Conservation (phyloP, 2,888 invertebrate species). For the Tetramorium bicarinatum region DNA sequence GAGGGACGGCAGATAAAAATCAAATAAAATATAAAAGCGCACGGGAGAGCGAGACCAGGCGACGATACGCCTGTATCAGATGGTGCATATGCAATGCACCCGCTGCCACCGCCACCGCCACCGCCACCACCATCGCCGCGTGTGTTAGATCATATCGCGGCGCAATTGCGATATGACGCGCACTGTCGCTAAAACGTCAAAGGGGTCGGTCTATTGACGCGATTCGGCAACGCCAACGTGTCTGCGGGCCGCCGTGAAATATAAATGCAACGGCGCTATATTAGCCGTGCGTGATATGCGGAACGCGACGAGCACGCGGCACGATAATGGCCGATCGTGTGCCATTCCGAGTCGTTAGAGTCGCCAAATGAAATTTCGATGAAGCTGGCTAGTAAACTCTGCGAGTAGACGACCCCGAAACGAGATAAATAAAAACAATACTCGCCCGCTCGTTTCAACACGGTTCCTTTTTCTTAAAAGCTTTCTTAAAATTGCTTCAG, state of each 20-base stretch:
- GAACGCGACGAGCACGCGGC: neutral
- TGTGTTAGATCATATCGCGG: conserved; percentile 66
- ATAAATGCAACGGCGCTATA: conserved; percentile 36
- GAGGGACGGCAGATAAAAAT: conserved; percentile 73
- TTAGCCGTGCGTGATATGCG: neutral
- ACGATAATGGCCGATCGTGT: conserved; percentile 29
- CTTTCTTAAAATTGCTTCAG: neutral
- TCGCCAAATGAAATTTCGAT: conserved; percentile 43
- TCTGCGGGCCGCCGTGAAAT: conserved; percentile 41
- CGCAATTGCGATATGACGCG: conserved; percentile 68
- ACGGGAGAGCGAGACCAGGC: neutral
- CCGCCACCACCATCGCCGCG: neutral
- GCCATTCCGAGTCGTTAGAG: conserved; percentile 39
- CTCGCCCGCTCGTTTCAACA: neutral
- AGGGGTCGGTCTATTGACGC: conserved; percentile 46
- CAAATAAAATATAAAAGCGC: conserved; percentile 73
- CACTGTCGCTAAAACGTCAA: conserved; percentile 48
- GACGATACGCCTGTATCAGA: conserved; percentile 18
- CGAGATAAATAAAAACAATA: neutral
- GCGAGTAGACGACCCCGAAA: neutral
- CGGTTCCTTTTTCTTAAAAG: too few relatives aligned
- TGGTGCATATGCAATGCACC: conserved; percentile 17
- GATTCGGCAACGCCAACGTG: conserved; percentile 42
- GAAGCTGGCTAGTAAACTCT: neutral
- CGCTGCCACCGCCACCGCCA: neutral